A percentile compares a stretch with the other conserved stretches of the same genome.
Evolutionary conservation across 2,888 invertebrate genomes (phyloP).

Genomic region (Zaprionus obscuricornis): DNA sequence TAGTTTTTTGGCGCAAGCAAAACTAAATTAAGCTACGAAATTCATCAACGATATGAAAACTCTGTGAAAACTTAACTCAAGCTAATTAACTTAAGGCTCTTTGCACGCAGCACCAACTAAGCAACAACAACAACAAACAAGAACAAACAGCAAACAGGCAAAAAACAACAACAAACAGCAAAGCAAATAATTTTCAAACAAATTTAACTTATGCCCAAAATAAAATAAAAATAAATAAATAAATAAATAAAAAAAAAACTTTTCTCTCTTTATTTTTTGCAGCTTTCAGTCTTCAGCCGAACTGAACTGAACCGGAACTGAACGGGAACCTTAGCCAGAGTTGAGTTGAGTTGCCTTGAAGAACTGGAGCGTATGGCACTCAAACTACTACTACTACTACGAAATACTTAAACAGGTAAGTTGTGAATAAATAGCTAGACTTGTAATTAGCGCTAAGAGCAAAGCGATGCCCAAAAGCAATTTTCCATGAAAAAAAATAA

Average conservation of each 20-base stretch:
- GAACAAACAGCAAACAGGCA: too few relatives aligned
- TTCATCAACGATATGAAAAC: slow-evolving; percentile 30
- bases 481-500: too few relatives aligned
- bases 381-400: too few relatives aligned
- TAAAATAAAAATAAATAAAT: slow-evolving; percentile 28
- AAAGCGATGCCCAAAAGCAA: too few relatives aligned
- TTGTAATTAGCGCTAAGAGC: slow-evolving; percentile 53
- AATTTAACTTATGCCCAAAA: slow-evolving; percentile 60
- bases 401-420: slow-evolving; percentile 68
- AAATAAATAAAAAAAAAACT: slow-evolving; percentile 38
- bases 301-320: slow-evolving; percentile 11
- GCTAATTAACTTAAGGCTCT: slow-evolving; percentile 56
- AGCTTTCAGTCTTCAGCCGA: slow-evolving; percentile 47
- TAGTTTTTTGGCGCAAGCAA: too few relatives aligned
- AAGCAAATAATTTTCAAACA: slow-evolving; percentile 63
- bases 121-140: slow-evolving; percentile 17
- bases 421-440: slow-evolving; percentile 61
- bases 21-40: slow-evolving; percentile 48
- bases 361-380: slow-evolving; percentile 61
- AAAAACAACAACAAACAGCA: slow-evolving; percentile 25
- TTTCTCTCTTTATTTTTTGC: slow-evolving; percentile 34
- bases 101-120: slow-evolving; percentile 33
- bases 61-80: slow-evolving; percentile 40
- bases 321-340: neutral
- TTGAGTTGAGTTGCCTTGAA: slow-evolving; percentile 2